Evolutionary conservation across 2,888 invertebrate genomes (phyloP), one percentile per base, ranked within the genome.

Genomic region (Oligia strigilis): DNA sequence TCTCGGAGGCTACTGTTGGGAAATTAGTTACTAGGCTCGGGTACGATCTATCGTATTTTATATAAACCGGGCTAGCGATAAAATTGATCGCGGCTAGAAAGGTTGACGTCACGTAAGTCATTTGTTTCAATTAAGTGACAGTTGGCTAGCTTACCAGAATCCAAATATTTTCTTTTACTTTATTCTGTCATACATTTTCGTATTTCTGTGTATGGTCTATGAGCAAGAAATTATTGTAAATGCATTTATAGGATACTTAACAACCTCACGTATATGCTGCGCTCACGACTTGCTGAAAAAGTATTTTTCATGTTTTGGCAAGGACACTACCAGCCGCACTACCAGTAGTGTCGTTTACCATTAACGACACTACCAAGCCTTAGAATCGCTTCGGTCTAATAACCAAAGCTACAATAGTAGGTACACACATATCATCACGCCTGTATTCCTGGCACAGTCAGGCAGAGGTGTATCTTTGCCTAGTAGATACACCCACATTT

Each of bases 121-220:
- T 84, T 84, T 87, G 80, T 84, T 87, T 84, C 87, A 84, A 87
- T 87, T 84, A 87, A 84, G 85, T 87, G 87, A 87, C 83, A 84
- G 87, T 87, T 84, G 72, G 72, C 87, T 84, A 71, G 72, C 80
- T 79, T 74, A 84, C 83, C 80, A 72, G 87, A 78, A 84, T 84
- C 84, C 79, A 84, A 84, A 87, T 84, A 71, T 79, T 84, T 87
- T 82, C 85, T 85, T 83, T 86, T 72, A 77, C 46, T 83, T 77
- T 77, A 67, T 46, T 69, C 17, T 23, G 29, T 85, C 81, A 79
- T 85, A 82, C 67, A 72, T 85, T 86, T 36, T 67, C 72, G 71
- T 67, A 36, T 55, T 77, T 72, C 60, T 64, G 58, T 58, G 29
- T 81, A 29, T 72, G 58, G 58, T 58, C 5, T 52, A 36, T 78